Evolutionary conservation across 2,113 vertebrate genomes (phyloP).

Genomic region (Holacanthus passer): DNA sequence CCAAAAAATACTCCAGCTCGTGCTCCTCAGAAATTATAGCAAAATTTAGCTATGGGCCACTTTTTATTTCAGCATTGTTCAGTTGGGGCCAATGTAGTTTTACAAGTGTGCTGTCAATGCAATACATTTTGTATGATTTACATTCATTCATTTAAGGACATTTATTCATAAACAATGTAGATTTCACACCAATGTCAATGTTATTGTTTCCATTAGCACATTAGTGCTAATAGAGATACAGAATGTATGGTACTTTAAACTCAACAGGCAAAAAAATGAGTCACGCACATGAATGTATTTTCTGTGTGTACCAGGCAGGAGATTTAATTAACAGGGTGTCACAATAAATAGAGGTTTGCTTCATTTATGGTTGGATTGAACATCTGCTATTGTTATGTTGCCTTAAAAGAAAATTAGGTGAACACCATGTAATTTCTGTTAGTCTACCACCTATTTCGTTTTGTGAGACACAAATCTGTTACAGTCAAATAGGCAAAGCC

Average conservation of each 20-base stretch:
- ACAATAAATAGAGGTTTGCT: constrained; percentile 1
- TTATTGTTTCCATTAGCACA: no score
- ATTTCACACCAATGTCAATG: no score
- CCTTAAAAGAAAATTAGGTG: neutral
- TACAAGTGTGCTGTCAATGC: no score
- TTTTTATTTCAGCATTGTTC: no score
- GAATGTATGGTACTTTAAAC: neutral
- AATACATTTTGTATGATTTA: no score
- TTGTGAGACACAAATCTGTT: neutral
- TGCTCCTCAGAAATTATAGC: no score
- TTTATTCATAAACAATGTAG: no score
- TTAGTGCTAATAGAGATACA: no score
- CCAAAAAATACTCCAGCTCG: no score
- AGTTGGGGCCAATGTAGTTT: no score
- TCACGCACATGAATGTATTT: neutral
- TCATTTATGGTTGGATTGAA: neutral
- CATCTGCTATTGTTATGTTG: constrained; percentile 3
- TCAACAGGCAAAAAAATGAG: neutral
- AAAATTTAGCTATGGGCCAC: no score
- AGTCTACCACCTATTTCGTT: neutral
- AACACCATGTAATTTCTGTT: neutral
- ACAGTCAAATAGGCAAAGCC: neutral
- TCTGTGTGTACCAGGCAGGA: neutral
- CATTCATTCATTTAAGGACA: no score
- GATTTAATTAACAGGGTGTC: neutral